Evolutionary conservation across 2,888 invertebrate species (phyloP), one percentile per base, ranked within the genome.

Genomic region (Heliothis peltigera): DNA sequence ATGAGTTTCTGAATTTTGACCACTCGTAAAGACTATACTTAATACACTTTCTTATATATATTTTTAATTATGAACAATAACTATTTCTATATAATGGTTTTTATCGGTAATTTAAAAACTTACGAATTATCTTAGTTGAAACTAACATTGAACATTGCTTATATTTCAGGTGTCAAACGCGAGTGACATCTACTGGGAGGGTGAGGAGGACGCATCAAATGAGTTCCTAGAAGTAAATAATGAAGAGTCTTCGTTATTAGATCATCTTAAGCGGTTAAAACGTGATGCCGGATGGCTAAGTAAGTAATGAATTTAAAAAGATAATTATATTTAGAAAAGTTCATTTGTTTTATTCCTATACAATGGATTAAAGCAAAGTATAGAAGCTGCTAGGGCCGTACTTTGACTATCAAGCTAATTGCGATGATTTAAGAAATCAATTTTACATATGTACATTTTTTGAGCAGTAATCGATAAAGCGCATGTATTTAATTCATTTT

Each of bases 211-310:
- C 3, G 81, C 86, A 0, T 86, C 88, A 0, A 90, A 92, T 22
- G 94, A 95, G 67, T 95, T 91, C 71, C 79, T 95, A 1, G 93
- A 94, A 77, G 92, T 94, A 5, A 92, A 91, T 47, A 79, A 84
- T 1, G 85, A 86, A 0, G 87, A 90, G 22, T 42, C 63, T 1
- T 70, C 83, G n/a, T 44, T 91, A 17, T 59, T 70, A 0, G 75
- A 80, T 1, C 86, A 85, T 18, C 72, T 93, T 4, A 82, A 78
- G 25, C 78, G 92, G 28, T 32, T 91, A 1, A 92, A 92, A 19
- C 82, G 85, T n/a, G 1, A 60, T 1, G 12, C n/a, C 0, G 32
- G 32, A n/a, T 58, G 47, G 42, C 46, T 47, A 12, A 0, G 72
- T 75, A 59, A 18, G 72, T 59, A 12, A 15, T 21, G 1, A 21